These are phyloP conservation scores for Mandrillus leucophaeus DNA, from an alignment of 2,113 vertebrate species.

Conservation along the genomic window DNA sequence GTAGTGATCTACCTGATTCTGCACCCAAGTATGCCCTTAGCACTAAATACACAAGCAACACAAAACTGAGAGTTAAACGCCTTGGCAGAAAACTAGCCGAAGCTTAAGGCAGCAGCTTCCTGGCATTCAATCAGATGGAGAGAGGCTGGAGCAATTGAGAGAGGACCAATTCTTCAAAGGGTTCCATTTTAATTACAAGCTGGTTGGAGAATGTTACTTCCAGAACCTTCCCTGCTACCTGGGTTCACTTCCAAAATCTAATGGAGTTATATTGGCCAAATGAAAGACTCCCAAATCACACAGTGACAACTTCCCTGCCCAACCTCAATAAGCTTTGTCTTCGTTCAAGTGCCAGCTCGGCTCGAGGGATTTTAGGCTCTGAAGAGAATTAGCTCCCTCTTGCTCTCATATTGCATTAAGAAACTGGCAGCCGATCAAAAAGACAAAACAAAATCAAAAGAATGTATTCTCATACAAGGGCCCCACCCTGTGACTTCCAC, in stretches of 20 bases:
- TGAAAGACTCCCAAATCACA: conserved; percentile 77
- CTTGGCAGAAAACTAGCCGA: conserved; percentile 19
- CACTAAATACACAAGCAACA: neutral
- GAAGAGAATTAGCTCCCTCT: conserved; percentile 83
- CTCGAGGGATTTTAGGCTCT: conserved; percentile 83
- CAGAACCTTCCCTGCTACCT: conserved; percentile 67
- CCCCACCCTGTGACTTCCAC: conserved; percentile 75
- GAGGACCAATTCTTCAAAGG: conserved; percentile 75
- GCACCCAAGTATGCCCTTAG: neutral
- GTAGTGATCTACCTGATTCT: accelerated
- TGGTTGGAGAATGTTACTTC: conserved; percentile 74
- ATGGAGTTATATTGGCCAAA: conserved; percentile 80
- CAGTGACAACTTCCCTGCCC: conserved; percentile 72
- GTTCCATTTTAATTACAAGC: conserved; percentile 81
- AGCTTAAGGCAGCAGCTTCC: conserved; percentile 42
- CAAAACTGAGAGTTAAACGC: neutral
- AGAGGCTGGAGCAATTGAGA: conserved; percentile 66
- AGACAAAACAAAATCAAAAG: conserved; percentile 18
- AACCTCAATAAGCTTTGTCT: conserved; percentile 76
- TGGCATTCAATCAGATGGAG: conserved; percentile 69
- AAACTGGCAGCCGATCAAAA: conserved; percentile 86
- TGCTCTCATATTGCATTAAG: conserved; percentile 86
- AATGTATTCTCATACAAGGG: conserved; percentile 74
- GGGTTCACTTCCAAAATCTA: conserved; percentile 81
- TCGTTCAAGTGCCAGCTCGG: conserved; percentile 73